Base-by-base conservation (phyloP, 2,797 vertebrate genomes). In the Chromis chromis region DNA sequence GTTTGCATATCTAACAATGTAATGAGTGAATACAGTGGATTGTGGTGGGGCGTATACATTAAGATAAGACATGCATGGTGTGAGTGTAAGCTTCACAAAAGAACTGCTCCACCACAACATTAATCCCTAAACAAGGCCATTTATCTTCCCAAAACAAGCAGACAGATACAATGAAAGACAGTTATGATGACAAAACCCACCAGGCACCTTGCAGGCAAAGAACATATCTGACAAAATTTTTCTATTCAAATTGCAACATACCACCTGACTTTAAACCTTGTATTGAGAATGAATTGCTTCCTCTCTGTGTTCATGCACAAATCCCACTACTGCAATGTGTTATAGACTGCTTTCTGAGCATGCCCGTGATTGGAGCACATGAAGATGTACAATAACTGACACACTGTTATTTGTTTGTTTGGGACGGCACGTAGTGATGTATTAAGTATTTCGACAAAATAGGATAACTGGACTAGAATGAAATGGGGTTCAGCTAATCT, bases 391-490 rank as follows among this genome's bases (percentile, higher is more conserved):
- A 50, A 16, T 44, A 25, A 50, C 13, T 55, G 28, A 50, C 33
- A 56, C 70, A 73, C 31, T 36, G 25, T 53, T 25, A 53, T 42
- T 60, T 13, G 9, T 77, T 74, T 71, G 42, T 44, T 65, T 75
- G n/a, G 36, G 24, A 58, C 11, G 44, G 48, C 22, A 64, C 53
- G 58, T 19, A 55, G 0, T 49, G 6, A 42, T 40, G 62, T 8
- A 46, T 1, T 56, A 28, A 58, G 11, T 42, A 7, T 28, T 44
- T 22, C 46, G 19, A 55, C 0, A 4, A 28, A 62, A 33, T 48
- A 36, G 12, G 3, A 78, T 58, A 44, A 77, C 44, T 53, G 10
- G 2, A 60, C 4, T 14, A 36, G 0, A 63, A 17, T 31, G 11
- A 65, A 60, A 25, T 16, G 14, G 52, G 11, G 8, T 63, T 81